Evolutionary conservation across 64 coral and sea anemone species (phyloP), one percentile per base, ranked within the genome.

Genomic region (Montipora cactus): DNA sequence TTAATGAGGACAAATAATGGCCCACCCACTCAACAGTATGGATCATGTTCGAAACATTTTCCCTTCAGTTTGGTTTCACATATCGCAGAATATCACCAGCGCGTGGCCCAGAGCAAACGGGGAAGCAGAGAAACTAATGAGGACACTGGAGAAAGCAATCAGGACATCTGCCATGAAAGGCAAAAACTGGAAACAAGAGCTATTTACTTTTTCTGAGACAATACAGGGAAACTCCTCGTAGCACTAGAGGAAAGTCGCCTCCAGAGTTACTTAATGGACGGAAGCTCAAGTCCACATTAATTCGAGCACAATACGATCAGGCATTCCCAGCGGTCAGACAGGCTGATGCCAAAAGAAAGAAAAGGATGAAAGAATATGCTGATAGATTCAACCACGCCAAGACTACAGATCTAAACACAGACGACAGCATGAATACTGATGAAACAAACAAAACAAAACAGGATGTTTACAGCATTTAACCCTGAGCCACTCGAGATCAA

Each of bases 181-280:
- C 15, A 88, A 88, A 68, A 88, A 21, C 47, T 88, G 85, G 69
- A 88, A 75, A 8, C 85, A 88, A 88, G 86, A 88, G 74, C 16
- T 57, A 1, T 57, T 75, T 70, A 88, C 19, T 28, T 13, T 76
- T 88, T n/a, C 51, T 76, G 3, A 14, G 19, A 20, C 69, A 88
- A 12, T 76, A 88, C 68, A 71, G 49, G 22, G 70, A 68, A 72
- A 88, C 86, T 53, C 69, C 70, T 57, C 48, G 72, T 74, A 50
- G 68, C 49, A 76, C 87, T 5, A 76, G 46, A 58, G 73, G 71
- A 7, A 76, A 46, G 50, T 76, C 71, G 5, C 22, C 87, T 76
- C 76, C 75, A 9, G 4, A 58, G 55, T 44, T 77, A 9, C 71
- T 88, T 47, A 53, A 75, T 88, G 87, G 74, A 23, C 1, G 87